These are phyloP conservation scores for Tyrophagus putrescentiae DNA, from an alignment of 1,140 invertebrate species.

Conservation along the genomic window DNA sequence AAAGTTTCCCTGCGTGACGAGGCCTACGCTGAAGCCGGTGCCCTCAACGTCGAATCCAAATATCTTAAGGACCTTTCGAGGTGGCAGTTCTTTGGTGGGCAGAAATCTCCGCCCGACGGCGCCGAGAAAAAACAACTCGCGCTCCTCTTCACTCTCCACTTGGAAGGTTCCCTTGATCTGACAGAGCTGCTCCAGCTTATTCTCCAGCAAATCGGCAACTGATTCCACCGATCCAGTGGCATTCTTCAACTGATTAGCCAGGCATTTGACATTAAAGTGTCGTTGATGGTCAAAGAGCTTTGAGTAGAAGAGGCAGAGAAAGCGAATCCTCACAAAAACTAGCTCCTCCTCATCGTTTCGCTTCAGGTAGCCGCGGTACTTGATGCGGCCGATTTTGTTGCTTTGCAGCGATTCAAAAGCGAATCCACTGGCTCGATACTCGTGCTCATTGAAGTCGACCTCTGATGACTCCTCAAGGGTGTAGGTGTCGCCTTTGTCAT, in stretches of 20 bases:
- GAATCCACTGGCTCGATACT: not conserved
- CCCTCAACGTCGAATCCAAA: constrained; percentile 1
- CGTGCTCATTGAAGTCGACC: not conserved
- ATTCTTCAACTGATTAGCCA: not conserved
- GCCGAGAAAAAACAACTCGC: not conserved
- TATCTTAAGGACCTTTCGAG: not conserved
- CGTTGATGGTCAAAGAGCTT: not conserved
- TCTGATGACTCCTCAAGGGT: not conserved
- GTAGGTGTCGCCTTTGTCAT: not conserved
- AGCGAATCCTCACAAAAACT: not conserved
- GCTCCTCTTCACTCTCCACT: not conserved
- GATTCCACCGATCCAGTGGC: not conserved
- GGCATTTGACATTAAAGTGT: not conserved
- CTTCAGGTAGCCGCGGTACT: not conserved
- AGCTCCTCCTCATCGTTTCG: not conserved
- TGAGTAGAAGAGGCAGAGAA: not conserved
- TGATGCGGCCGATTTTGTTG: no score
- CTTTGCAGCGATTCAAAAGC: no score
- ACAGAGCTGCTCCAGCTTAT: not conserved
- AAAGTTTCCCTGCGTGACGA: not conserved
- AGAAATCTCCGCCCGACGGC: not conserved
- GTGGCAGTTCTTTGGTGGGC: not conserved
- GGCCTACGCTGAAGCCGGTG: not conserved
- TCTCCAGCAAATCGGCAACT: not conserved
- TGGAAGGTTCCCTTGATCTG: not conserved